Evolutionary conservation across 2,888 invertebrate species (phyloP).

Genomic region (Pristionchus japonicus): DNA sequence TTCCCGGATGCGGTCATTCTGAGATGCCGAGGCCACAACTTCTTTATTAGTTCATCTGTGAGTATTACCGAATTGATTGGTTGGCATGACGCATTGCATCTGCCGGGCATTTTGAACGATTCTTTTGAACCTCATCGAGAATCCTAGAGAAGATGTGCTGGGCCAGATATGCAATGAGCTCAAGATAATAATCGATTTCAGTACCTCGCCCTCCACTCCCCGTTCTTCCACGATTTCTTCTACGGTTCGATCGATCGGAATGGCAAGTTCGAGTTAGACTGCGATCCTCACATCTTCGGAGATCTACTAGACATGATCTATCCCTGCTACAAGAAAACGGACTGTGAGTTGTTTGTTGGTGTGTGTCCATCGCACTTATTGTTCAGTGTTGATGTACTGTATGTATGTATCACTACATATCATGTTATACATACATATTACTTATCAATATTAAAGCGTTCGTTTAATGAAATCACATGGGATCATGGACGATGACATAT

Average conservation of each 20-base stretch:
- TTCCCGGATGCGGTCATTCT: background rate
- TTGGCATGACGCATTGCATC: background rate
- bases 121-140: too few relatives aligned
- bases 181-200: background rate
- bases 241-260: background rate
- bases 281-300: background rate
- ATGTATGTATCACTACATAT: too few relatives aligned
- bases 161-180: too few relatives aligned
- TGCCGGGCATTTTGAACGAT: too few relatives aligned
- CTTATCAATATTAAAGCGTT: too few relatives aligned
- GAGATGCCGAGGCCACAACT: background rate
- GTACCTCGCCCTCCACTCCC: background rate
- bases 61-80: too few relatives aligned
- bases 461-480: too few relatives aligned
- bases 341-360: background rate
- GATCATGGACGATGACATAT: too few relatives aligned
- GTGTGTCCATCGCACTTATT: background rate
- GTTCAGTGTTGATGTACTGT: background rate
- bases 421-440: too few relatives aligned
- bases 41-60: background rate
- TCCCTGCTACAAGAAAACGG: background rate
- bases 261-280: background rate
- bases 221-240: background rate
- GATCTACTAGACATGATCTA: background rate
- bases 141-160: too few relatives aligned